Evolutionary conservation across 2,113 vertebrate genomes (phyloP).

Genomic region (Microcebus murinus): DNA sequence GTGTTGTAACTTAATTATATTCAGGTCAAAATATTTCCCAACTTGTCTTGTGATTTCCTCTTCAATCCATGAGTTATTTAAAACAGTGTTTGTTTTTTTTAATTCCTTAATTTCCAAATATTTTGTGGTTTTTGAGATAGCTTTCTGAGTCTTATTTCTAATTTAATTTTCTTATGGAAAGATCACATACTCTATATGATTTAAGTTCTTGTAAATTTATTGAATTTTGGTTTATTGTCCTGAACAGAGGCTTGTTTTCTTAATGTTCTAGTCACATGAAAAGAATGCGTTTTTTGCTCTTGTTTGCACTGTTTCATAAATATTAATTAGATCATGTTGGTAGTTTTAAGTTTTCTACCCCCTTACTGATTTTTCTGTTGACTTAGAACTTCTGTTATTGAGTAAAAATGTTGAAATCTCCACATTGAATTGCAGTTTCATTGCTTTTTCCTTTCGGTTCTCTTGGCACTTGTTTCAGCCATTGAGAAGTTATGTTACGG

Average conservation of each 20-base stretch:
- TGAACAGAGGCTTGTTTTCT: slow-evolving; percentile 2
- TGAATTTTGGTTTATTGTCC: slow-evolving; percentile 19
- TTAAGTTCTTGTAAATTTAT: slow-evolving; percentile 33
- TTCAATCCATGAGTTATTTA: neutral
- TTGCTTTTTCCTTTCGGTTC: neutral
- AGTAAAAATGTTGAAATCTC: neutral
- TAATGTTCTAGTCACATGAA: slow-evolving; percentile 2
- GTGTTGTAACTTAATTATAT: neutral
- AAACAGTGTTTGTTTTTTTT: neutral
- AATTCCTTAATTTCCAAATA: neutral
- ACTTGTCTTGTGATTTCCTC: neutral
- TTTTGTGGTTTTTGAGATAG: slow-evolving; percentile 25
- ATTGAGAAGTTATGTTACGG: neutral
- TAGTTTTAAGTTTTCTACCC: neutral
- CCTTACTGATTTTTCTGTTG: slow-evolving; percentile 16
- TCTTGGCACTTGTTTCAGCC: neutral
- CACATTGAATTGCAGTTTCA: neutral
- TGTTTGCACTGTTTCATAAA: neutral
- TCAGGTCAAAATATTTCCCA: neutral
- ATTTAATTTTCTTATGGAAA: slow-evolving; percentile 20
- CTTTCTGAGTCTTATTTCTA: slow-evolving; percentile 39
- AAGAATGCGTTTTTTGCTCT: slow-evolving; percentile 32
- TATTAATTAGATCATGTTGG: neutral
- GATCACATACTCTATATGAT: neutral
- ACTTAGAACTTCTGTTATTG: neutral